phyloP scores from a whole-genome alignment of 2,113 vertebrate species.

The Menidia beryllina region DNA sequence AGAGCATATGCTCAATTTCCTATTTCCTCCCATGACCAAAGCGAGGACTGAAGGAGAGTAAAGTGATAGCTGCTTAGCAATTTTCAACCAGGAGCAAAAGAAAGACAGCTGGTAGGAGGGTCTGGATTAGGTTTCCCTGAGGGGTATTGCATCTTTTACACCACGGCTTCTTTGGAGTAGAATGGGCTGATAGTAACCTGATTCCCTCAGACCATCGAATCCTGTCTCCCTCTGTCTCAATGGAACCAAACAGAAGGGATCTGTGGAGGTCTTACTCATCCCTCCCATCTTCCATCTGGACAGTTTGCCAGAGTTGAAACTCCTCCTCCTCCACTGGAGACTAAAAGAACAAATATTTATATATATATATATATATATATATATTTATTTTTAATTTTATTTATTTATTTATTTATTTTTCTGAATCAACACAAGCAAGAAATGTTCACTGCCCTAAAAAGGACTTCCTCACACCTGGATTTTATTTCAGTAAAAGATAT shows the following conservation, averaged over 20 bases:
- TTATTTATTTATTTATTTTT: constrained; percentile 3
- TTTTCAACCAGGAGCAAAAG: constrained; percentile 70
- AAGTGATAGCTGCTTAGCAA: constrained; percentile 77
- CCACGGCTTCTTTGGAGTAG: constrained; percentile 68
- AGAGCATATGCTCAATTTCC: constrained; percentile 40
- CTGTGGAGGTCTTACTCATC: constrained; percentile 75
- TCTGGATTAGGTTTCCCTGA: constrained; percentile 80
- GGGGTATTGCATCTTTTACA: constrained; percentile 80
- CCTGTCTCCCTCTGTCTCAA: constrained; percentile 71
- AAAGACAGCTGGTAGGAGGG: constrained; percentile 80
- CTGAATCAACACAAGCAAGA: constrained; percentile 35
- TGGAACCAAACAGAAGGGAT: constrained; percentile 76
- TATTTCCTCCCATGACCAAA: constrained; percentile 57
- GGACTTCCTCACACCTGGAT: neutral
- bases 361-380: too few relatives aligned
- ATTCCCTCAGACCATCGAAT: constrained; percentile 79
- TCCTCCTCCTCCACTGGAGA: constrained; percentile 55
- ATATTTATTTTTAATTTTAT: constrained; percentile 18
- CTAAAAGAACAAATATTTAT: constrained; percentile 53
- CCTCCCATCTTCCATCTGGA: constrained; percentile 82
- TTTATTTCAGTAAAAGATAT: constrained; percentile 1
- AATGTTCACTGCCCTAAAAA: constrained; percentile 3
- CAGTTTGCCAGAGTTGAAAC: constrained; percentile 58
- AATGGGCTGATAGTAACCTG: constrained; percentile 79
- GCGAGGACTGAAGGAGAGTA: constrained; percentile 71